These are phyloP conservation scores for Campaea margaritaria DNA, from an alignment of 2,888 invertebrate genomes.

Conservation along the genomic window DNA sequence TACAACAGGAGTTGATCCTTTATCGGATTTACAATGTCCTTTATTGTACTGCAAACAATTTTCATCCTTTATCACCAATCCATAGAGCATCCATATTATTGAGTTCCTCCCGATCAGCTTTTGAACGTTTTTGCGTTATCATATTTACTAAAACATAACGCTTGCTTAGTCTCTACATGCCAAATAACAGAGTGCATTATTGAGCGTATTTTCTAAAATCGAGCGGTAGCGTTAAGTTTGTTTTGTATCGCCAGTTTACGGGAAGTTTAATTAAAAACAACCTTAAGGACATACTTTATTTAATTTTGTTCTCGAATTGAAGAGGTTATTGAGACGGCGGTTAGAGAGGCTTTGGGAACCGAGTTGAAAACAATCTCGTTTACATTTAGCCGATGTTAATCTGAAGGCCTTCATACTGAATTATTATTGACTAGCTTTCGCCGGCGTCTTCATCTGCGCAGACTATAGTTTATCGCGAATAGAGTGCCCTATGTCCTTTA, in stretches of 20 bases:
- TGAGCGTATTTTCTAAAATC: neutral
- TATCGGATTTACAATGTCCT: slow-evolving; percentile 1
- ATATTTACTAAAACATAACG: neutral
- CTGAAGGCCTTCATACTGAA: too few relatives aligned
- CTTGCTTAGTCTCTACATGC: neutral
- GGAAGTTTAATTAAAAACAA: slow-evolving; percentile 28
- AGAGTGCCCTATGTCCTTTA: too few relatives aligned
- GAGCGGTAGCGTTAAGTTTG: neutral
- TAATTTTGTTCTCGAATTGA: slow-evolving; percentile 2
- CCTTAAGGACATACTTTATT: slow-evolving; percentile 2
- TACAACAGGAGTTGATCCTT: slow-evolving; percentile 13
- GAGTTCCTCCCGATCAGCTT: neutral
- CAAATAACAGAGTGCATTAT: slow-evolving; percentile 5
- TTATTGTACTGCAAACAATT: neutral
- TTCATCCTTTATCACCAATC: neutral
- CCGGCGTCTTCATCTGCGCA: too few relatives aligned
- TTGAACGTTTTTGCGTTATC: neutral
- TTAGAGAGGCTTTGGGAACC: neutral
- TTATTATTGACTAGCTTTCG: neutral
- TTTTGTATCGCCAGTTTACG: slow-evolving; percentile 13
- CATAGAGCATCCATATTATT: neutral
- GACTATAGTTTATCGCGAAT: too few relatives aligned
- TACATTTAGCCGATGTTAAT: neutral
- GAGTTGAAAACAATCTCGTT: neutral
- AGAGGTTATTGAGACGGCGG: slow-evolving; percentile 3